Evolutionary conservation across 2,113 vertebrate genomes (phyloP).

Genomic region (Psammodynastes pulverulentus): DNA sequence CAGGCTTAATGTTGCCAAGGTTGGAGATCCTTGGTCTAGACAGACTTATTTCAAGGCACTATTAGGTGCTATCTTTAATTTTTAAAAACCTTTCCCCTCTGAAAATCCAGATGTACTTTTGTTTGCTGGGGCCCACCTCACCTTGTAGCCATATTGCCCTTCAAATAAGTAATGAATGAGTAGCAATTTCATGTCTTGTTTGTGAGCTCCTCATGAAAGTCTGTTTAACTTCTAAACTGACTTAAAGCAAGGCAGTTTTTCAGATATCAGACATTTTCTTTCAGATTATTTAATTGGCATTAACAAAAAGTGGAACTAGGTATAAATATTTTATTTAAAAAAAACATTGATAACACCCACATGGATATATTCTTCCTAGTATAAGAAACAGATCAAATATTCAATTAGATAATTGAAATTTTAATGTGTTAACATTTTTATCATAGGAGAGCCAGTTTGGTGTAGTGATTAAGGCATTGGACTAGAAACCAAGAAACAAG

Average conservation of each 20-base stretch:
- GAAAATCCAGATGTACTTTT: background rate
- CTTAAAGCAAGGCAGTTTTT: background rate
- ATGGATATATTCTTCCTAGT: background rate
- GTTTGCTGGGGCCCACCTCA: background rate
- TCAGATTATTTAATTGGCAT: background rate
- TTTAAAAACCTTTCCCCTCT: background rate
- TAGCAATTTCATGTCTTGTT: background rate
- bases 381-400: background rate
- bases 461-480: background rate
- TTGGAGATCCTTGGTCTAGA: too few relatives aligned
- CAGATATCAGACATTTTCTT: background rate
- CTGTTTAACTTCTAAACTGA: background rate
- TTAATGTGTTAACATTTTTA: background rate
- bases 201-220: background rate
- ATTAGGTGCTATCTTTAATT: background rate
- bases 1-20: too few relatives aligned
- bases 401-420: background rate
- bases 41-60: too few relatives aligned
- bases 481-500: background rate
- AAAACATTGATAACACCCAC: background rate
- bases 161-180: background rate
- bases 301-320: background rate
- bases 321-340: background rate
- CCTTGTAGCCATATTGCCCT: background rate
- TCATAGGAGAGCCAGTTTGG: background rate